Conservation (phyloP, 2,797 vertebrate species). For the Phrynocephalus forsythii region DNA sequence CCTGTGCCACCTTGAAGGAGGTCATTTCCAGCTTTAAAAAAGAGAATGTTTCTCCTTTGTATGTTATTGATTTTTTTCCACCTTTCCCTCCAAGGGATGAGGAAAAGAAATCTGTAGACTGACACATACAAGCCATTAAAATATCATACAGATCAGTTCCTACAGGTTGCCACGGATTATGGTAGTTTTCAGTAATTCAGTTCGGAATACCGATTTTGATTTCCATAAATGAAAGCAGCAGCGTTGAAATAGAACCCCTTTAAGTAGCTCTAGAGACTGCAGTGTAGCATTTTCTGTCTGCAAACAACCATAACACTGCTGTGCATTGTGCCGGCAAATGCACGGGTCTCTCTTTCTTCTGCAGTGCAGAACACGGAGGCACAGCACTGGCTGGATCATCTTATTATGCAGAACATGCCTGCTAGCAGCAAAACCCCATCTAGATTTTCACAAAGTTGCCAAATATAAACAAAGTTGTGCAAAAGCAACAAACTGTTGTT, state of each 20-base stretch:
- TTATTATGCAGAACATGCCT: constrained; percentile 18
- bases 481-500: neutral
- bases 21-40: constrained; percentile 25
- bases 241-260: constrained; percentile 52
- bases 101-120: constrained; percentile 51
- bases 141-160: constrained; percentile 44
- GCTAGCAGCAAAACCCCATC: neutral
- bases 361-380: neutral
- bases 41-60: constrained; percentile 36
- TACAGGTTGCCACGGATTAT: constrained; percentile 60
- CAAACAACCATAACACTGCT: constrained; percentile 2
- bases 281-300: constrained; percentile 39
- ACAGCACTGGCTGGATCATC: constrained; percentile 14
- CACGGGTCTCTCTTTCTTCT: constrained; percentile 19
- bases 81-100: constrained; percentile 32
- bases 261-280: constrained; percentile 47
- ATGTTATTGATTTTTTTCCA: constrained; percentile 47
- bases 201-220: constrained; percentile 70
- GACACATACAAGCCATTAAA: constrained; percentile 62
- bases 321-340: neutral
- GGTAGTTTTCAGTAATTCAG: constrained; percentile 68
- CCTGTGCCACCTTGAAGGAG: constrained; percentile 13
- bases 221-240: constrained; percentile 60
- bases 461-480: constrained; percentile 1
- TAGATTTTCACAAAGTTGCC: constrained; percentile 21